Base-by-base conservation (phyloP, 2,888 invertebrate genomes). In the Tinea semifulvella region DNA sequence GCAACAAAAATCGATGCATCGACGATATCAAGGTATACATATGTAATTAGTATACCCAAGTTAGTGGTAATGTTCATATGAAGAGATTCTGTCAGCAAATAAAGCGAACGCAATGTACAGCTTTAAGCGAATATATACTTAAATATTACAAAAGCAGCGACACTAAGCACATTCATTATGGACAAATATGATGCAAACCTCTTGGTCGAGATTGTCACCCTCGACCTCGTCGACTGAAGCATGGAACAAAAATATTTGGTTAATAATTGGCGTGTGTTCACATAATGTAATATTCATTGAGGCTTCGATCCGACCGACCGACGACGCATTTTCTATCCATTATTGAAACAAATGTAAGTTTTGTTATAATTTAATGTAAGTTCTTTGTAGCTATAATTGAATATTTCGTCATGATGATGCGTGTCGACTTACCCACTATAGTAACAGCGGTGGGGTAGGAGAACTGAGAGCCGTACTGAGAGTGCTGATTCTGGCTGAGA, bases 391-490 rank as follows among this genome's bases (percentile, higher is more conserved):
- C 5, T 22, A 22, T 7, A 22, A 7, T 22, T 8, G 22, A 22
- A 22, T 22, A 18, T 17, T 18, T 5, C 5, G 18, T 36, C 11
- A 22, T 22, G 25, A 22, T 7, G 8, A 22, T 22, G 25, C 6
- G 25, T 5, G n/a, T n/a, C n/a, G 14, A 72, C 76, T 79, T 68
- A 74, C 79, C 80, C 25, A 82, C 77, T 11, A 80, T 79, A 48
- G 73, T 74, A 49, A 79, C 72, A 0, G 67, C 56, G 14, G 46
- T 39, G 35, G 50, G 48, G 2, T 64, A 63, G 17, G 50, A 55
- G 60, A 90, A 91, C 68, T 92, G 92, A 43, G 84, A 81, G 43
- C 87, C 90, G 58, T 92, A 92, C 52, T 89, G 89, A 52, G 87
- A 81, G 44, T 88, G 88, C 63, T 90, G 90, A 61, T 86, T 85